phyloP scores from a whole-genome alignment of 2,797 vertebrate species.

The Luscinia luscinia region DNA sequence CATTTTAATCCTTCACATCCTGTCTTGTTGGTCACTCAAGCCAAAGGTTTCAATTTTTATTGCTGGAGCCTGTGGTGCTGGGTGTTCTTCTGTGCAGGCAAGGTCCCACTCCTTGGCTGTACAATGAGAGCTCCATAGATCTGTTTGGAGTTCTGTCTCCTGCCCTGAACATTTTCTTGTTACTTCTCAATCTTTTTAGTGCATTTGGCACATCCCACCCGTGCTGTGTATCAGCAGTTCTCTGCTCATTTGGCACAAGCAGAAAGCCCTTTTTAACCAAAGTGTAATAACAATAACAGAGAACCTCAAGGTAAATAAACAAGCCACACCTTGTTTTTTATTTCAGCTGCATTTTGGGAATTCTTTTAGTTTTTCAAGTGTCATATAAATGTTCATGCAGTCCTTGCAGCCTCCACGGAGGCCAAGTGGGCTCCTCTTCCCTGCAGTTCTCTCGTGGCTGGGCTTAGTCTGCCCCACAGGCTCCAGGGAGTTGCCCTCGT shows the following conservation, averaged over 20 bases:
- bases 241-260: not conserved
- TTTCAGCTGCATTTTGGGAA: not conserved
- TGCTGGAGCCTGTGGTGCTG: not conserved
- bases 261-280: not conserved
- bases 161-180: not conserved
- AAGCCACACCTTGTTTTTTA: not conserved
- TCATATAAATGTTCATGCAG: rapidly evolving
- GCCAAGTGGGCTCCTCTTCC: not conserved
- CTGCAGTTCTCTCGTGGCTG: not conserved
- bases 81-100: not conserved
- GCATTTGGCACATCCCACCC: not conserved
- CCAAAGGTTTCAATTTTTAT: not conserved
- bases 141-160: not conserved
- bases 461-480: not conserved
- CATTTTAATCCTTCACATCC: not conserved
- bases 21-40: not conserved
- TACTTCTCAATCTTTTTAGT: not conserved
- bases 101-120: not conserved
- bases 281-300: not conserved
- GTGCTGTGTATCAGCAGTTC: not conserved
- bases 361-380: not conserved
- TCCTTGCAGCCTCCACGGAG: not conserved
- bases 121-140: not conserved
- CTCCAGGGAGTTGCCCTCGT: conserved; percentile 40
- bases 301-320: conserved; percentile 26